Conservation (phyloP, 2,113 vertebrate genomes). For the Grantiella picta region DNA sequence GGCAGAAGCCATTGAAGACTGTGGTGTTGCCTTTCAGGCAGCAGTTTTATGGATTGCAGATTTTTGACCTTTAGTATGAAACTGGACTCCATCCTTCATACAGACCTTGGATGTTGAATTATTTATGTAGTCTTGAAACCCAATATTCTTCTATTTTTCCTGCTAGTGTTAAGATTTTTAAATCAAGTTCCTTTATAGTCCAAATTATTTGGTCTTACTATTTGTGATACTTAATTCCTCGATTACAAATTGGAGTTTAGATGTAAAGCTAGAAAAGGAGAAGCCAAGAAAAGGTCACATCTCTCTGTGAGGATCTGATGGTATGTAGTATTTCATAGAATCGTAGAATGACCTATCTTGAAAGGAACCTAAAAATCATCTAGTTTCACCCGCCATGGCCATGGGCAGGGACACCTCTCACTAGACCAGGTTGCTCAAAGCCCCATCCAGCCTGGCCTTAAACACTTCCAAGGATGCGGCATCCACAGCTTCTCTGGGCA, state of each 20-base stretch:
- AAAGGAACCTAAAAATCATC: neutral
- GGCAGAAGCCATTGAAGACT: neutral
- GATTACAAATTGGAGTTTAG: neutral
- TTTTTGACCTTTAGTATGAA: neutral
- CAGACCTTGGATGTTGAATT: neutral
- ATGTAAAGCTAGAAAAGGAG: neutral
- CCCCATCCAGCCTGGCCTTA: accelerated
- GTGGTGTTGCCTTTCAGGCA: neutral
- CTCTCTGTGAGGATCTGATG: neutral
- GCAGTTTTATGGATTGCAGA: neutral
- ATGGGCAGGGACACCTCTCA: neutral
- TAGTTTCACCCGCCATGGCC: accelerated
- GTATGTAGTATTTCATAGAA: neutral
- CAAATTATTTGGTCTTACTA: neutral
- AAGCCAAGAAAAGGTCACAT: neutral
- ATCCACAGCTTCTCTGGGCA: neutral
- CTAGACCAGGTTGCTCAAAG: neutral
- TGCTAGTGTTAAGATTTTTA: neutral
- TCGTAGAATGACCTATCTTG: neutral
- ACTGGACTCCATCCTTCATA: neutral
- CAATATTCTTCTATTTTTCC: neutral
- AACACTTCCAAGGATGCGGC: accelerated
- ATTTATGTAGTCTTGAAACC: neutral
- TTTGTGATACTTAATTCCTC: neutral
- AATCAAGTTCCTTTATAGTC: neutral